Evolutionary conservation across 2,888 invertebrate species (phyloP), one percentile per base, ranked within the genome.

Genomic region (Hirudinaria manillensis): DNA sequence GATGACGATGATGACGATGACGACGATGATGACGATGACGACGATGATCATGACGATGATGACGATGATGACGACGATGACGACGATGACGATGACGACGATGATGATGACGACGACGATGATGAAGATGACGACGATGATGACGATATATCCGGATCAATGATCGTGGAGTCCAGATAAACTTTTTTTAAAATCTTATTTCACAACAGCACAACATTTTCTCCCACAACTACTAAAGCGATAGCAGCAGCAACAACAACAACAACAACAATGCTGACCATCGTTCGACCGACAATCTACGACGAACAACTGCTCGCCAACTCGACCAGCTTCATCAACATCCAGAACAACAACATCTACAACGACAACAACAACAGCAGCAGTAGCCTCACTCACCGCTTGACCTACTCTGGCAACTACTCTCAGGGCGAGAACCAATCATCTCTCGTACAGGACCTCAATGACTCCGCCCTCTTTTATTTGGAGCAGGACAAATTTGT

Each of bases 1-100:
- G 4, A 72, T 74, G 66, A 74, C 66, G 66, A 74, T 74, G 74
- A 74, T 66, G 74, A 66, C 65, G 74, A 66, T 66, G 66, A 61
- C 61, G 72, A 72, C 55, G 70, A 70, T 34, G 36, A 70, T 70
- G 72, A 70, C 38, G 70, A 70, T 70, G 70, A 45, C 38, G 45
- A 68, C 34, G 68, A 68, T 68, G 34, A 68, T 29, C 29, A 68
- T 68, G 68, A 32, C 21, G 66, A 65, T 65, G 66, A 65, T 68
- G 68, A 29, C 34, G 68, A 68, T 68, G 68, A 68, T 68, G 68
- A 68, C 34, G 32, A 29, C 34, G 68, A 68, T 68, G 68, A 68
- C 34, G 68, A 68, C 34, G 68, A 29, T 68, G 68, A 68, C 34
- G 68, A 68, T 68, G 68, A 68, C 34, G 68, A 68, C 34, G 68